A percentile compares a stretch with the other conserved stretches of the same genome.
Conservation (phyloP, 30 jellyfish, hydroid and myxozoan genomes). For the Phacellophora camtschatica region DNA sequence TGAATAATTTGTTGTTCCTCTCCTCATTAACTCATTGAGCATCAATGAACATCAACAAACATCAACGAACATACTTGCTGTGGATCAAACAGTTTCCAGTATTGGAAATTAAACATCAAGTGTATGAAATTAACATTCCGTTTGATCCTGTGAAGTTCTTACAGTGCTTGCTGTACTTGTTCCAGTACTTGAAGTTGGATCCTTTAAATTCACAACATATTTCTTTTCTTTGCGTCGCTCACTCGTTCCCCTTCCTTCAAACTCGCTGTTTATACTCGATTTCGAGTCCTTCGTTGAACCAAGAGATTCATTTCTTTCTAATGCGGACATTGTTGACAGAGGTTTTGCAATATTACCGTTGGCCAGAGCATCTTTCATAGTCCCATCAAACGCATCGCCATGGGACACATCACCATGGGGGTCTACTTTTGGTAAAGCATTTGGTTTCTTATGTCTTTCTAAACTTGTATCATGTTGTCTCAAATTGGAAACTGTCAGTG, state of each 20-base stretch:
- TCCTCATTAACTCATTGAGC: too few species aligned
- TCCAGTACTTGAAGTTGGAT: constrained; percentile 88
- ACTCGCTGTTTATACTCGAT: constrained; percentile 79
- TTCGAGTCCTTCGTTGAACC: constrained; percentile 89
- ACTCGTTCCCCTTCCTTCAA: constrained; percentile 85
- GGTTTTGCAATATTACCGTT: constrained; percentile 78
- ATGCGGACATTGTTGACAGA: constrained; percentile 83
- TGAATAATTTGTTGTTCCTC: too few species aligned
- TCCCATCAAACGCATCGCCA: background rate
- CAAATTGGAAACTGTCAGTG: constrained; percentile 83
- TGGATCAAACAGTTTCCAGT: background rate
- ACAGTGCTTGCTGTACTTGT: constrained; percentile 94
- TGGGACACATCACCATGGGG: constrained; percentile 18
- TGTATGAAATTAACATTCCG: constrained; percentile 80
- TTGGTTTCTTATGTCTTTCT: constrained; percentile 71
- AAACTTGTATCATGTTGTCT: constrained; percentile 95
- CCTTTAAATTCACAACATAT: constrained; percentile 61
- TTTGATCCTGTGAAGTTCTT: constrained; percentile 85
- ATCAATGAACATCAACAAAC: background rate
- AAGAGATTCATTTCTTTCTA: constrained; percentile 93
- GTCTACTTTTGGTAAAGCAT: background rate
- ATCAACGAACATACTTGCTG: background rate
- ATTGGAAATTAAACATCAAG: too few species aligned
- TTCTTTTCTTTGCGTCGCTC: constrained; percentile 74
- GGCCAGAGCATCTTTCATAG: constrained; percentile 3